Percentiles rank a stretch among this genome's conserved stretches.
phyloP scores from a whole-genome alignment of 2,113 vertebrate species.

The Jaculus jaculus region DNA sequence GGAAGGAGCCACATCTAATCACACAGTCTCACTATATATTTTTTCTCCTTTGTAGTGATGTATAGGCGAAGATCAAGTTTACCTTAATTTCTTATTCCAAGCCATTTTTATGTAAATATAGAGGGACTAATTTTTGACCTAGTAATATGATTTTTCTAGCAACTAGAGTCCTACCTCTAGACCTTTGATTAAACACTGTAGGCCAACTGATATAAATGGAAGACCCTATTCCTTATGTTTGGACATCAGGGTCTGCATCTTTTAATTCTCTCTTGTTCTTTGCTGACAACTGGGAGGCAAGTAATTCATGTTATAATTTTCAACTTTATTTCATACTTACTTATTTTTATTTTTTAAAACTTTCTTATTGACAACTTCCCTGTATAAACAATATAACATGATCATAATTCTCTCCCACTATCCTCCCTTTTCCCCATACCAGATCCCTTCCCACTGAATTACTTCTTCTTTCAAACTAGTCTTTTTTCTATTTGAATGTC shows the following conservation, averaged over 20 bases:
- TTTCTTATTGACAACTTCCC: too few species aligned
- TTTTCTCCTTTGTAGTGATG: not conserved
- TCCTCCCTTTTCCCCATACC: too few species aligned
- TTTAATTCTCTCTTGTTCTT: not conserved
- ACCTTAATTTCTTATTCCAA: conserved; percentile 3
- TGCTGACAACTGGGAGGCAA: not conserved
- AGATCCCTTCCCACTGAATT: too few species aligned
- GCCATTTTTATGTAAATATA: not conserved
- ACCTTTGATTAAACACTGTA: not conserved
- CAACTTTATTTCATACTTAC: too few species aligned
- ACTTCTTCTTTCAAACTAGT: too few species aligned
- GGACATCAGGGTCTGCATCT: not conserved
- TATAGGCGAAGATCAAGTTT: not conserved
- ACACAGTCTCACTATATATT: not conserved
- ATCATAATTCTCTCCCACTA: too few species aligned
- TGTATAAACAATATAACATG: too few species aligned
- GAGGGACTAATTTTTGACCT: not conserved
- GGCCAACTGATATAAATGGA: not conserved
- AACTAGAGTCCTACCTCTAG: not conserved
- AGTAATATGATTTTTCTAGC: not conserved
- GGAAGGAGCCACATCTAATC: not conserved
- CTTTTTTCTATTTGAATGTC: too few species aligned
- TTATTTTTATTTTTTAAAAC: too few species aligned
- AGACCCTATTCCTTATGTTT: not conserved
- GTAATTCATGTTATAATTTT: not conserved